Conservation (phyloP, 1,140 invertebrate species). For the Bathynomus jamesi region DNA sequence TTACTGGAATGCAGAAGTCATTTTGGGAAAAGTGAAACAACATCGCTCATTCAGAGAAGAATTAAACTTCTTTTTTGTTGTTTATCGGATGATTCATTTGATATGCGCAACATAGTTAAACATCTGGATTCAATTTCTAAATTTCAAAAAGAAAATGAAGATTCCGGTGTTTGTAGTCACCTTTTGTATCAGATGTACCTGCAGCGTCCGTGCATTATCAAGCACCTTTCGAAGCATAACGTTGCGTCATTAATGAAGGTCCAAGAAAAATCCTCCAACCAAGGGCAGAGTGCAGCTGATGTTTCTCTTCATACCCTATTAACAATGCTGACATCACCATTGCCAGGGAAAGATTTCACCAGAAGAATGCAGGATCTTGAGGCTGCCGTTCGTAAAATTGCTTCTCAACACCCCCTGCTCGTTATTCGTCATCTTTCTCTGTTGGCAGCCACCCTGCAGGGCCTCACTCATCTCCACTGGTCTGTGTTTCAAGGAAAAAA, state of each 20-base stretch:
- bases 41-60: constrained; percentile 42
- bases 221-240: constrained; percentile 26
- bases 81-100: constrained; percentile 50
- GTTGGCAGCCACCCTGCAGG: constrained; percentile 70
- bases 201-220: constrained; percentile 54
- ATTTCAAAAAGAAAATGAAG: background rate
- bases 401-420: constrained; percentile 71
- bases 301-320: constrained; percentile 57
- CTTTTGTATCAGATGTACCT: constrained; percentile 56
- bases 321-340: constrained; percentile 59
- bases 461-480: constrained; percentile 65
- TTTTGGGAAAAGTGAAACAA: constrained; percentile 1
- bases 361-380: constrained; percentile 66
- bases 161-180: constrained; percentile 38
- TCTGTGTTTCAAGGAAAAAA: constrained; percentile 62
- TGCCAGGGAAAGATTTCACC: constrained; percentile 57
- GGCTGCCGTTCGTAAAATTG: constrained; percentile 67
- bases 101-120: constrained; percentile 18
- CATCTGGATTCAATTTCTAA: constrained; percentile 1
- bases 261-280: constrained; percentile 34
- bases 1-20: constrained; percentile 21
- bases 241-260: constrained; percentile 41
- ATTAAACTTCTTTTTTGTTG: constrained; percentile 62
- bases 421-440: constrained; percentile 75
- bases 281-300: constrained; percentile 31